phyloP scores from a whole-genome alignment of 1,140 invertebrate genomes.

The Eurosta solidaginis region DNA sequence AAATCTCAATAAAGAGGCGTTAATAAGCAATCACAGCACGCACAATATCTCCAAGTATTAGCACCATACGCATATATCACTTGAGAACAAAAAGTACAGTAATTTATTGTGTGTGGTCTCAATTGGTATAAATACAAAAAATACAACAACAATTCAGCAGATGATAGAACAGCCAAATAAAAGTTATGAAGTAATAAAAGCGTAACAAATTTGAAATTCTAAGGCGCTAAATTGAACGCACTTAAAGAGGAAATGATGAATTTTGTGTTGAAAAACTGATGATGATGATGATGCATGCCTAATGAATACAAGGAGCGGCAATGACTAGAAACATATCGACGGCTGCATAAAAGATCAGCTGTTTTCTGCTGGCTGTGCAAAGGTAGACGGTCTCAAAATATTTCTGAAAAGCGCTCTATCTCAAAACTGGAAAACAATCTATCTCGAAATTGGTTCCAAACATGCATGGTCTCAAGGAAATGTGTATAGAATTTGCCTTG shows the following conservation, averaged over 20 bases:
- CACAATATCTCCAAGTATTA: no score
- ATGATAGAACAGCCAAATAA: background rate
- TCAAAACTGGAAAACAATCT: no score
- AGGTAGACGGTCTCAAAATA: no score
- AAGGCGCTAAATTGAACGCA: background rate
- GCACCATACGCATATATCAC: no score
- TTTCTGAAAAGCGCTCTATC: no score
- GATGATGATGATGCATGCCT: background rate
- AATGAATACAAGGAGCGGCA: no score
- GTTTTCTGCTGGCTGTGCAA: no score
- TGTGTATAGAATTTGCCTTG: no score
- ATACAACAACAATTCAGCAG: background rate
- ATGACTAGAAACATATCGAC: no score
- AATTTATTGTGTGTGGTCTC: slow-evolving; percentile 16
- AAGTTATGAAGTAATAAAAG: background rate
- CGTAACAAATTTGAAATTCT: slow-evolving; percentile 19
- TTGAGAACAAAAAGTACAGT: background rate
- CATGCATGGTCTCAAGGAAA: no score
- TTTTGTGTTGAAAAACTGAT: background rate
- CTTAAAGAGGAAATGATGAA: background rate
- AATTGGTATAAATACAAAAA: background rate
- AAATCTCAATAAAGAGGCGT: background rate
- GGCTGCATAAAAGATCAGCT: no score
- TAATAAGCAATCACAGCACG: background rate
- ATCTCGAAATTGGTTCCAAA: no score